Base-by-base conservation (phyloP, 2,888 invertebrate species). In the Andrena marginata region DNA sequence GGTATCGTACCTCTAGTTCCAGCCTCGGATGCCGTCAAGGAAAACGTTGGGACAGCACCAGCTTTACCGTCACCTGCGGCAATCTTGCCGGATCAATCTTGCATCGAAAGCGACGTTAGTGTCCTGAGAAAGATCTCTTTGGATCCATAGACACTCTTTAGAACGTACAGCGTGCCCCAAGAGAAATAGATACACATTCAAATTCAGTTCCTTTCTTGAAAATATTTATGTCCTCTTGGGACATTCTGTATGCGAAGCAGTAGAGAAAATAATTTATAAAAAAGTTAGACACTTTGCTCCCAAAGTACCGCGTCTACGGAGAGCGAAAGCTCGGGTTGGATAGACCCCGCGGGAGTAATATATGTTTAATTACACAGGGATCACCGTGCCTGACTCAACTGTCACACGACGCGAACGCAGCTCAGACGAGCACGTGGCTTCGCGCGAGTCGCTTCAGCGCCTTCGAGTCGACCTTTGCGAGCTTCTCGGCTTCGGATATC, bases 401-500 rank as follows among this genome's bases (percentile, higher is more conserved):
- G 71, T 95, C 96, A 1, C 96, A 96, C 33, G 96, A 97, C 51
- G 96, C 97, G 33, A 95, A 96, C 6, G 95, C 97, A 0, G 94
- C 95, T 23, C 97, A 98, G 92, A 97, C 98, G 2, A 95, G 96
- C 67, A 95, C 96, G 80, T 99, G 99, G 99, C 95, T 99, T 77
- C 95, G 96, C 10, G 94, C 95, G 6, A 96, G 98, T 90, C 96
- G 98, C 83, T 98, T 99, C 94, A 95, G 96, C 0, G 95, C 96
- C 69, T 97, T 97, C 93, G 95, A 96, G 29, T 94, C 96, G 70
- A 97, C 97, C 0, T 98, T 99, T 94, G 95, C 96, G 80, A 97
- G 97, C 93, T 99, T 98, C 94, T 97, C 97, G 51, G 99, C 98
- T 23, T 96, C 97, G 26, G 99, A 99, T 94, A 95, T 99, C 92